phyloP scores from a whole-genome alignment of 2,888 invertebrate species.

The Xestobium rufovillosum region DNA sequence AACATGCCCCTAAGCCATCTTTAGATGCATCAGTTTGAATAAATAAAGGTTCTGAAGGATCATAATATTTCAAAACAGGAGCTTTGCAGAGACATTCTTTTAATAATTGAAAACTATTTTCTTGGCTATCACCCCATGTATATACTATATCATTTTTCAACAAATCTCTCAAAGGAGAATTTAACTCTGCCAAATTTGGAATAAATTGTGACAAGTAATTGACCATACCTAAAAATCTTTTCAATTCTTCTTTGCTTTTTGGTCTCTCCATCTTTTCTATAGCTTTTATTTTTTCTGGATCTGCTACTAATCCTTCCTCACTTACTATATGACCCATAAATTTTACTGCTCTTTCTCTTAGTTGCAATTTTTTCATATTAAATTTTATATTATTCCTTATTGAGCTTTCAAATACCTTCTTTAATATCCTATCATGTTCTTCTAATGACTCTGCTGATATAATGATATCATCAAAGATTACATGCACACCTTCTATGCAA shows the following conservation, averaged over 20 bases:
- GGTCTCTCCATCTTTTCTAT: slow-evolving; percentile 7
- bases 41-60: slow-evolving; percentile 3
- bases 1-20: slow-evolving; percentile 9
- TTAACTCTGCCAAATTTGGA: slow-evolving; percentile 16
- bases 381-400: slow-evolving; percentile 28
- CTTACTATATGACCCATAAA: slow-evolving; percentile 17
- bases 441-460: slow-evolving; percentile 14
- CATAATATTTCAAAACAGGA: slow-evolving; percentile 6
- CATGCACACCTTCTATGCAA: slow-evolving; percentile 24
- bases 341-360: slow-evolving; percentile 11
- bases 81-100: slow-evolving; percentile 1
- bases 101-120: slow-evolving; percentile 3
- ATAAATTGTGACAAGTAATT: slow-evolving; percentile 18
- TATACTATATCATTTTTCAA: slow-evolving; percentile 18
- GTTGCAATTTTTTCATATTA: slow-evolving; percentile 21
- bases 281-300: slow-evolving; percentile 13
- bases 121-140: slow-evolving; percentile 14
- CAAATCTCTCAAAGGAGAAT: slow-evolving; percentile 15
- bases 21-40: slow-evolving; percentile 13
- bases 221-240: slow-evolving; percentile 14
- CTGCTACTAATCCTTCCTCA: slow-evolving; percentile 10
- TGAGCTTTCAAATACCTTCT: slow-evolving; percentile 24
- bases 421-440: slow-evolving; percentile 26
- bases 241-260: slow-evolving; percentile 11
- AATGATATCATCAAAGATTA: slow-evolving; percentile 33